Conservation (phyloP, 2,888 invertebrate species). For the Chloromyia formosa region DNA sequence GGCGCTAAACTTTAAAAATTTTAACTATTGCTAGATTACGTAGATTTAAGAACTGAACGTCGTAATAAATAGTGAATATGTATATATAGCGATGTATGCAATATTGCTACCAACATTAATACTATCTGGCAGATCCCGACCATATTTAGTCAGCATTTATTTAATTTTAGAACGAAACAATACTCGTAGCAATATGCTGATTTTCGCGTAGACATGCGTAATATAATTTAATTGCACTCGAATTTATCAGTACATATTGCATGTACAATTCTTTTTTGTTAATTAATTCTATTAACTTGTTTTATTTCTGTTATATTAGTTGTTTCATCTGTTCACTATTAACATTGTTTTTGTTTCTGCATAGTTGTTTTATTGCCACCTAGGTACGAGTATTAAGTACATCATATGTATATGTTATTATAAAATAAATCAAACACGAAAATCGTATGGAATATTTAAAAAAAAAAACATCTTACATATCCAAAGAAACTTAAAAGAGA, state of each 20-base stretch:
- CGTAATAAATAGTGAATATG: constrained; percentile 31
- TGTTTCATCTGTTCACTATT: not conserved
- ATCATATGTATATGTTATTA: not conserved
- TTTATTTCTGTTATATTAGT: constrained; percentile 10
- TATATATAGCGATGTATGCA: constrained; percentile 31
- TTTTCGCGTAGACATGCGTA: not conserved
- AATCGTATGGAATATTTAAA: not conserved
- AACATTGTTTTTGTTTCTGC: constrained; percentile 11
- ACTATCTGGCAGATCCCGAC: too few species aligned
- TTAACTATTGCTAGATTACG: constrained; percentile 29
- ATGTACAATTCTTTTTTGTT: constrained; percentile 7
- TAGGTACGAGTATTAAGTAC: not conserved
- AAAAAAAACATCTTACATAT: constrained; percentile 40
- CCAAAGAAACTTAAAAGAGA: constrained; percentile 5
- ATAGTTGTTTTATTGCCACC: not conserved
- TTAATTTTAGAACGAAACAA: not conserved
- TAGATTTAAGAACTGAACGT: constrained; percentile 5
- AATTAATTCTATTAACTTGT: constrained; percentile 24
- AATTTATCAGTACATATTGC: constrained; percentile 2
- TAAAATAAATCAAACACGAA: too few species aligned
- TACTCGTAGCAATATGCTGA: not conserved
- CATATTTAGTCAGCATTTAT: not conserved
- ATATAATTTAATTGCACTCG: constrained; percentile 1
- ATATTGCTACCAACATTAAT: not conserved
- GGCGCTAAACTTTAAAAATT: constrained; percentile 41